Evolutionary conservation across 2,113 vertebrate species (phyloP).

Genomic region (Ciconia stormi): DNA sequence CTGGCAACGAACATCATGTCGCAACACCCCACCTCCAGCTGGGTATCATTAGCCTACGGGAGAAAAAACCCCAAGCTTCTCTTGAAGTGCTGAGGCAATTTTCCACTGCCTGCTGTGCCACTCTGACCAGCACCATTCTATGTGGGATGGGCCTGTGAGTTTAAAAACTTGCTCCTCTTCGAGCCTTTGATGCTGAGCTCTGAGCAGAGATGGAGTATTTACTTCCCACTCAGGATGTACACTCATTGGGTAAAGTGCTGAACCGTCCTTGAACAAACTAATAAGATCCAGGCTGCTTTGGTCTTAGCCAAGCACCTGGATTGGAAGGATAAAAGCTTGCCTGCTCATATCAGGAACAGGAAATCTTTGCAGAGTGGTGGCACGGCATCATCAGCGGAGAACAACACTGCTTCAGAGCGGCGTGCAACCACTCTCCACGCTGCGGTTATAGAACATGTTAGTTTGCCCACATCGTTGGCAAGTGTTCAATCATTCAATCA

Average conservation of each 20-base stretch:
- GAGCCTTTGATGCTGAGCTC: neutral
- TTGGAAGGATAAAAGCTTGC: neutral
- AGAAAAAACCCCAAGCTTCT: neutral
- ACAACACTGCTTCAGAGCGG: neutral
- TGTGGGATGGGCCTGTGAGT: neutral
- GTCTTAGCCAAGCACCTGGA: neutral
- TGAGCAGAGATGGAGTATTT: neutral
- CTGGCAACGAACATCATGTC: neutral
- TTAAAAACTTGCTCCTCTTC: neutral
- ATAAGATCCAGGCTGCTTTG: neutral
- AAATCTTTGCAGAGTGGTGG: neutral
- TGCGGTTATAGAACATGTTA: fast-evolving
- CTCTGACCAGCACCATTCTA: neutral
- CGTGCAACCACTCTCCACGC: fast-evolving
- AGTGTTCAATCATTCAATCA: neutral
- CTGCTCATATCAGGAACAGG: neutral
- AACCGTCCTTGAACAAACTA: neutral
- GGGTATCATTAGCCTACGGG: neutral
- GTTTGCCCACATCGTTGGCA: neutral
- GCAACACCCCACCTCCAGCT: neutral
- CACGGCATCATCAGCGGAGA: neutral
- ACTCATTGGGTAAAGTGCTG: neutral
- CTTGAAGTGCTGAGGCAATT: neutral
- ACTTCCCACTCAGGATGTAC: neutral
- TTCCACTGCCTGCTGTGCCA: neutral